phyloP scores from a whole-genome alignment of 2,888 invertebrate species.

The Fissipunctia ypsillon region DNA sequence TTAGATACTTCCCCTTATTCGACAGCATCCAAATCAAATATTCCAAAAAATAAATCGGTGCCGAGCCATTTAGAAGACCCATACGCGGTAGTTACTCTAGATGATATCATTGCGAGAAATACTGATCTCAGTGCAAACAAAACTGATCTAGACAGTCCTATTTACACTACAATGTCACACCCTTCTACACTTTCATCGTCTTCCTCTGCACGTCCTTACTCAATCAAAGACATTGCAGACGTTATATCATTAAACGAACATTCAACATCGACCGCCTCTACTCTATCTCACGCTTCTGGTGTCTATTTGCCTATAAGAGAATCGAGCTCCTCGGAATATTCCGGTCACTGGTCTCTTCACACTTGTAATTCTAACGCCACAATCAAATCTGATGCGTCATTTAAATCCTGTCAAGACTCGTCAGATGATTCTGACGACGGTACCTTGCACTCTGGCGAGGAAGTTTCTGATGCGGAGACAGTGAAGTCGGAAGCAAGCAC shows the following conservation, averaged over 20 bases:
- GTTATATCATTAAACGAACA: constrained; percentile 80
- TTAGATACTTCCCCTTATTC: constrained; percentile 80
- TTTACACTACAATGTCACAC: constrained; percentile 80
- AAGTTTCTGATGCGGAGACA: constrained; percentile 85
- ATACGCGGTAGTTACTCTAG: constrained; percentile 80
- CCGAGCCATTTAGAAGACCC: constrained; percentile 84
- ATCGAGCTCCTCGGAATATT: constrained; percentile 88
- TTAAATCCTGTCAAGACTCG: constrained; percentile 86
- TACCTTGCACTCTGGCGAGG: constrained; percentile 86
- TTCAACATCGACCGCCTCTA: constrained; percentile 80
- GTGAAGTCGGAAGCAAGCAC: constrained; percentile 85
- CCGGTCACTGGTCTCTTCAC: constrained; percentile 86
- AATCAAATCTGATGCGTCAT: constrained; percentile 84
- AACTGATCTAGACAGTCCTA: constrained; percentile 70
- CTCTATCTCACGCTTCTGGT: constrained; percentile 83
- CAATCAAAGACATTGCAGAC: constrained; percentile 86
- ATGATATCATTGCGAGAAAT: constrained; percentile 77
- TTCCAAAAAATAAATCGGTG: constrained; percentile 83
- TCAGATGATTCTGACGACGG: constrained; percentile 82
- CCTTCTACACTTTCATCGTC: constrained; percentile 81
- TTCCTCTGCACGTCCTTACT: constrained; percentile 81
- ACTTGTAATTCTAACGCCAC: constrained; percentile 86
- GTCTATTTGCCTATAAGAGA: constrained; percentile 81
- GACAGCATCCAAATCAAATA: constrained; percentile 72
- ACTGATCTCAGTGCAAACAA: constrained; percentile 39